Evolutionary conservation across 2,888 invertebrate genomes (phyloP), one percentile per base, ranked within the genome.

Genomic region (Serripes groenlandicus): DNA sequence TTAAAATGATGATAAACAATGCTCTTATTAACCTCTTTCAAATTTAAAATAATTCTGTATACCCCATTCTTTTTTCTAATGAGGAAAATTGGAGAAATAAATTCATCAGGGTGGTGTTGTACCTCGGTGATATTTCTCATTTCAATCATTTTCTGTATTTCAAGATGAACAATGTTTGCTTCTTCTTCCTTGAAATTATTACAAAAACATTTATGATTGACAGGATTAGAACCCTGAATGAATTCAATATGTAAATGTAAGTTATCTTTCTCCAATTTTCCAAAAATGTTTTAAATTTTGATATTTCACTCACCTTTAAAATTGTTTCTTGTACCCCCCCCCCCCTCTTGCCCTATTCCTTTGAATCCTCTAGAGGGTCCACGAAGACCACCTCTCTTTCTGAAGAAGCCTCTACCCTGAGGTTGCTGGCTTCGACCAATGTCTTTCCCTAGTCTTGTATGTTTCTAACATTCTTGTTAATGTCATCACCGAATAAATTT

Each of bases 201-300:
- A 75, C n/a, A 9, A n/a, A 5, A 15, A n/a, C n/a, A 21, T 28
- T 26, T 1, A n/a, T 35, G 15, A 5, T 68, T 37, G 3, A 21
- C 3, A 35, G n/a, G 32, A 49, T 35, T 30, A 11, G 66, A 4
- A n/a, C 23, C 23, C 11, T n/a, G 5, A 9, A 21, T 18, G 54
- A 75, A 75, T 32, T 75, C 75, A 26, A 66, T 54, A 7, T 75
- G 66, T 26, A 66, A 75, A 58, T 74, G 62, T 32, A 28, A 11
- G 81, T 81, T n/a, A 81, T 9, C 69, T 73, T 81, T 77, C 74
- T 81, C 77, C 81, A 81, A 81, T 81, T 81, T 77, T 70, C 77
- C n/a, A 58, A 60, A 42, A 60, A 77, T 32, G 42, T 21, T 26
- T 52, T 56, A 21, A 81, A 26, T 26, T 72, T 76, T 58, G 76